Conservation (phyloP, 2,888 invertebrate species). For the Caenorhabditis sp. region DNA sequence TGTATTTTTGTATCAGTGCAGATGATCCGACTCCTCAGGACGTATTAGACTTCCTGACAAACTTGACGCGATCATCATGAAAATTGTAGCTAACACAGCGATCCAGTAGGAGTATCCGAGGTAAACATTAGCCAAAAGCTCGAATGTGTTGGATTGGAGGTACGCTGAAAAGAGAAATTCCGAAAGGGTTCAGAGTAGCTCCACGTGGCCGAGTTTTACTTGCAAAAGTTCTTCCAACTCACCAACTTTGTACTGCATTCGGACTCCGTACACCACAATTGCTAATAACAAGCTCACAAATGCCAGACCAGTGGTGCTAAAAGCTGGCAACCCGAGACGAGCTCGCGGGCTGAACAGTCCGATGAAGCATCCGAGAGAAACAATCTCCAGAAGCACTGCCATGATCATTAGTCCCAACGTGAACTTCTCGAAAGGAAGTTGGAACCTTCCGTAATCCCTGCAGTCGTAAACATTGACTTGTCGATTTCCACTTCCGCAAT, state of each 20-base stretch:
- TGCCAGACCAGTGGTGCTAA: slow-evolving; percentile 52
- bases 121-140: slow-evolving; percentile 69
- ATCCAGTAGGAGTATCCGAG: slow-evolving; percentile 74
- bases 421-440: slow-evolving; percentile 67
- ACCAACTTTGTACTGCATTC: slow-evolving; percentile 68
- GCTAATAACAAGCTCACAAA: slow-evolving; percentile 67
- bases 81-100: slow-evolving; percentile 66
- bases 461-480: slow-evolving; percentile 71
- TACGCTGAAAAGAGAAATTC: slow-evolving; percentile 68
- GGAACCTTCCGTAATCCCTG: slow-evolving; percentile 65
- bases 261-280: slow-evolving; percentile 68
- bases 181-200: no score
- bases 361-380: slow-evolving; percentile 58
- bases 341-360: slow-evolving; percentile 56
- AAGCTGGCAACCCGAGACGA: slow-evolving; percentile 62
- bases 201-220: no score
- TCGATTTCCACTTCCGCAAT: slow-evolving; percentile 71
- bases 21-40: slow-evolving; percentile 42
- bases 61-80: slow-evolving; percentile 62
- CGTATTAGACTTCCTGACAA: slow-evolving; percentile 47
- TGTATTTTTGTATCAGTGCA: slow-evolving; percentile 24
- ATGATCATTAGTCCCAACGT: slow-evolving; percentile 73
- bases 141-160: slow-evolving; percentile 68
- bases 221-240: no score
- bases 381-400: slow-evolving; percentile 65